Evolutionary conservation across 2,888 invertebrate genomes (phyloP).

Genomic region (Willowsia nigromaculata): DNA sequence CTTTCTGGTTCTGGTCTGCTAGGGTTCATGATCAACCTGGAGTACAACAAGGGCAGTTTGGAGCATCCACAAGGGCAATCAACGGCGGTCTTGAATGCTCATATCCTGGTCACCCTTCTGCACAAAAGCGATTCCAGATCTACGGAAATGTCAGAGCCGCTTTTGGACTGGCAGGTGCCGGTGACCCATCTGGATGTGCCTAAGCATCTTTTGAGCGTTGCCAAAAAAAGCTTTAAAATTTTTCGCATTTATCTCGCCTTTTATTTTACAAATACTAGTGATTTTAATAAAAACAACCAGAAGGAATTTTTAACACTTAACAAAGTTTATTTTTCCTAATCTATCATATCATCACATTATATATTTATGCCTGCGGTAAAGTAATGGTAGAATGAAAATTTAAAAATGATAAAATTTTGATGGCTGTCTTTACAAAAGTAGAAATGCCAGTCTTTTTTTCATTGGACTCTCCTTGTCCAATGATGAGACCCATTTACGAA

Average conservation of each 20-base stretch:
- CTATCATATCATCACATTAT: not conserved
- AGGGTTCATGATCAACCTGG: constrained; percentile 63
- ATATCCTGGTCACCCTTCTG: constrained; percentile 14
- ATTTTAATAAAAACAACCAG: not conserved
- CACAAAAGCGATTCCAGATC: constrained; percentile 58
- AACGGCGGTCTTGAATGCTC: constrained; percentile 70
- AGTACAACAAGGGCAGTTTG: constrained; percentile 72
- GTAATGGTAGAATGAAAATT: not conserved
- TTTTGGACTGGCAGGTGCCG: constrained; percentile 67
- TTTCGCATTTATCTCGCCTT: no score
- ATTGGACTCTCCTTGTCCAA: constrained; percentile 81
- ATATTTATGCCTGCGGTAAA: not conserved
- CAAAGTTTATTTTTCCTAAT: not conserved
- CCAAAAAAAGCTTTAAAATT: not conserved
- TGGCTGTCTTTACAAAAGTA: constrained; percentile 51
- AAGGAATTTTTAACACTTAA: not conserved
- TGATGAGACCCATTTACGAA: constrained; percentile 81
- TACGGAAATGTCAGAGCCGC: constrained; percentile 69
- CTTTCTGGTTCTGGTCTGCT: constrained; percentile 75
- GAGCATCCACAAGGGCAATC: constrained; percentile 72
- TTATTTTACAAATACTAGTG: no score
- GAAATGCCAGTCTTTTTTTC: constrained; percentile 64
- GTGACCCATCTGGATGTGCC: constrained; percentile 68
- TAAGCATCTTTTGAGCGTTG: not conserved
- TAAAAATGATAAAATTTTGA: not conserved